Percentiles rank a stretch among this genome's conserved stretches.
phyloP scores from a whole-genome alignment of 1,140 invertebrate genomes.

The Neuroterus valhalla region DNA sequence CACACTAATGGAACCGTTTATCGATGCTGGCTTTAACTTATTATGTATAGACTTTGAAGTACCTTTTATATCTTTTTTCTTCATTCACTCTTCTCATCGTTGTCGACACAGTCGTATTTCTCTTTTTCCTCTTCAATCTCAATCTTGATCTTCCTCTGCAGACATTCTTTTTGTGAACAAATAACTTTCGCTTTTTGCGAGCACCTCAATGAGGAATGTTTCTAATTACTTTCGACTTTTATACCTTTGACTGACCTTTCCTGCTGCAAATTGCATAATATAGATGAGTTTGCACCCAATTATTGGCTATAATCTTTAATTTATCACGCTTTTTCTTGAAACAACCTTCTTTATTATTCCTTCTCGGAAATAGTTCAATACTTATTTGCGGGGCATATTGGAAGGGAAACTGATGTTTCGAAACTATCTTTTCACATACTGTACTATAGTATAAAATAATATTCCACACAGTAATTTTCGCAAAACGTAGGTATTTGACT shows the following conservation, averaged over 20 bases:
- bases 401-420: too few relatives aligned
- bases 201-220: not conserved
- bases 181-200: conserved; percentile 2
- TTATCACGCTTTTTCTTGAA: conserved; percentile 22
- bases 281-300: too few relatives aligned
- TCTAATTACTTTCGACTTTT: conserved; percentile 1
- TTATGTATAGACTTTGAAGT: conserved; percentile 27
- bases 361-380: too few relatives aligned
- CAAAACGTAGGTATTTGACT: too few relatives aligned
- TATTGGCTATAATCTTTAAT: conserved; percentile 32
- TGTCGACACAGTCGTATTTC: conserved; percentile 7
- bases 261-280: too few relatives aligned
- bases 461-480: too few relatives aligned
- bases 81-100: conserved; percentile 7
- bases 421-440: too few relatives aligned
- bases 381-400: too few relatives aligned
- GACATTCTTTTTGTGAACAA: not conserved
- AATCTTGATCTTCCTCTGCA: not conserved
- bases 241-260: too few relatives aligned
- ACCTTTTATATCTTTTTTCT: conserved; percentile 21
- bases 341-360: not conserved
- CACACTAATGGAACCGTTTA: conserved; percentile 24
- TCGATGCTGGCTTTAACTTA: conserved; percentile 21
- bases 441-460: too few relatives aligned
- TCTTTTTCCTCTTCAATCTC: not conserved